Conservation (phyloP, 2,113 vertebrate genomes). For the Pseudopipra pipra region DNA sequence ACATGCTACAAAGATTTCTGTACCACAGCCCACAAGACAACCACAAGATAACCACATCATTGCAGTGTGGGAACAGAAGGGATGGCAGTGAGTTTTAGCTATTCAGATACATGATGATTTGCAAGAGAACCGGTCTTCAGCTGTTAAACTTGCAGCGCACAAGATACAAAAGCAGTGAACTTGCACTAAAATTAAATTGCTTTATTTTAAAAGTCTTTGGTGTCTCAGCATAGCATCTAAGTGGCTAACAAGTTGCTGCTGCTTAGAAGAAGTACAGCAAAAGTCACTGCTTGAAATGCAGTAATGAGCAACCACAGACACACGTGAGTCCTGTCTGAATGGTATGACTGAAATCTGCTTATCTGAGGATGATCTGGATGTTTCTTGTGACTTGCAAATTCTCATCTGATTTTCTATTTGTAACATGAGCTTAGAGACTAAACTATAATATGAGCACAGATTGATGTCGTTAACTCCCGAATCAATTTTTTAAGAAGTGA, state of each 20-base stretch:
- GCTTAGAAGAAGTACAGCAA: background rate
- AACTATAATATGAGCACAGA: constrained; percentile 6
- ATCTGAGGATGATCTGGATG: constrained; percentile 42
- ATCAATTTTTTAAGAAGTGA: background rate
- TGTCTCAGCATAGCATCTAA: background rate
- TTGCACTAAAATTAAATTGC: background rate
- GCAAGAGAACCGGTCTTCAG: background rate
- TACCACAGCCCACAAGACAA: background rate
- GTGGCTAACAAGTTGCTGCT: background rate
- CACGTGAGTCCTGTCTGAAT: background rate
- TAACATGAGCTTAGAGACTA: constrained; percentile 30
- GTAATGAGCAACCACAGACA: background rate
- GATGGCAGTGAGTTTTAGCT: background rate
- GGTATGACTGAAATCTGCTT: background rate
- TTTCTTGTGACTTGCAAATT: constrained; percentile 34
- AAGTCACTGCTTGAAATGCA: background rate
- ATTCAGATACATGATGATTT: background rate
- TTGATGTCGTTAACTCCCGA: background rate
- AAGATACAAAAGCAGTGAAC: background rate
- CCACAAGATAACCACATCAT: background rate
- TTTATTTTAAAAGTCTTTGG: background rate
- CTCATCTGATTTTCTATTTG: constrained; percentile 42
- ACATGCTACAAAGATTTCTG: background rate
- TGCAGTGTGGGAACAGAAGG: background rate
- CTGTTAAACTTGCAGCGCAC: background rate